Evolutionary conservation across 1,140 invertebrate genomes (phyloP).

Genomic region (Temnothorax longispinosus): DNA sequence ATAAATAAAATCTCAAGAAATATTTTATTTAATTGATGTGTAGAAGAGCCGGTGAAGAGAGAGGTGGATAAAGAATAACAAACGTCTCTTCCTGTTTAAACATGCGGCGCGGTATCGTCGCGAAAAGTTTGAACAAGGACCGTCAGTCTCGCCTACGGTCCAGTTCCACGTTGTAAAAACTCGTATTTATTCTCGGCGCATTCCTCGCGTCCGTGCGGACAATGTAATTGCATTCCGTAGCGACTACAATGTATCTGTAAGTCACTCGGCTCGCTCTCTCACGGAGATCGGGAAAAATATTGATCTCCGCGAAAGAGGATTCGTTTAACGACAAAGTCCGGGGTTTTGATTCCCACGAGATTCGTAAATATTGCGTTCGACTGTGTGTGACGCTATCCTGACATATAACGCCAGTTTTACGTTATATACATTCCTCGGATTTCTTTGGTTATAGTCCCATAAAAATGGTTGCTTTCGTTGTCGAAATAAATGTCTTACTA

Average conservation of each 20-base stretch:
- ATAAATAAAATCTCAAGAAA: background rate
- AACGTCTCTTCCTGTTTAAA: constrained; percentile 43
- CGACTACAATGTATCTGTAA: constrained; percentile 43
- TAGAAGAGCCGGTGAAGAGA: background rate
- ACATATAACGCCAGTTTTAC: background rate
- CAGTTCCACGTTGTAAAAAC: constrained; percentile 45
- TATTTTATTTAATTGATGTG: constrained; percentile 9
- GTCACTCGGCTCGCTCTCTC: constrained; percentile 20
- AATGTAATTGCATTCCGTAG: constrained; percentile 59
- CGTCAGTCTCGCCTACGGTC: constrained; percentile 38
- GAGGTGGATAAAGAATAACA: constrained; percentile 27
- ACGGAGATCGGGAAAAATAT: constrained; percentile 6
- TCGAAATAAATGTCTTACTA: background rate
- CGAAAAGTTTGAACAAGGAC: constrained; percentile 44
- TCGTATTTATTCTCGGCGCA: constrained; percentile 46
- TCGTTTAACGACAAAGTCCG: background rate
- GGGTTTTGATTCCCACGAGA: background rate
- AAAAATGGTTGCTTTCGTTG: background rate
- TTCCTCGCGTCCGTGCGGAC: constrained; percentile 29
- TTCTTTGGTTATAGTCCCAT: background rate
- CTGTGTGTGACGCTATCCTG: background rate
- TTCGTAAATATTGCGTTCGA: background rate
- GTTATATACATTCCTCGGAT: background rate
- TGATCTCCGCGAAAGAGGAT: constrained; percentile 37
- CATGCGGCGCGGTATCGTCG: constrained; percentile 17